These are phyloP conservation scores for Eristalis tenax DNA, from an alignment of 2,888 invertebrate genomes.

Conservation along the genomic window DNA sequence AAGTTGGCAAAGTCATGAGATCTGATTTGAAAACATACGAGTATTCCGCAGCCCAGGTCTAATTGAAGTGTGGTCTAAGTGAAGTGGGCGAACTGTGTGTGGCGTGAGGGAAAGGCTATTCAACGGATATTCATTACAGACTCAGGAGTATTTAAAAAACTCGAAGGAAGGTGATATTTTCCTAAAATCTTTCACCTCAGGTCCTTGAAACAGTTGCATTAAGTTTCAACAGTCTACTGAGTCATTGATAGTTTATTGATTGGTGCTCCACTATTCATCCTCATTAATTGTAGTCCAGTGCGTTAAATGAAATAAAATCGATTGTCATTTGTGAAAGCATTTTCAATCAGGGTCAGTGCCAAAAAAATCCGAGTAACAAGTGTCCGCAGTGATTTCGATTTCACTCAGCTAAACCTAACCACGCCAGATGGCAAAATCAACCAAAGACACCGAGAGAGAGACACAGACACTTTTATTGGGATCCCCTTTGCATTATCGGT, in stretches of 20 bases:
- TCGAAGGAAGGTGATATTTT: too few species aligned
- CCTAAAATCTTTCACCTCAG: not conserved
- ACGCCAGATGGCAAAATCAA: not conserved
- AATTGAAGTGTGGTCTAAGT: not conserved
- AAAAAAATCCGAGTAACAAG: slow-evolving; percentile 51
- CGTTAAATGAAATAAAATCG: slow-evolving; percentile 21
- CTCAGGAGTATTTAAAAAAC: slow-evolving; percentile 66
- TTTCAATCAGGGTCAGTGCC: slow-evolving; percentile 6
- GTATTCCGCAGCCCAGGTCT: not conserved
- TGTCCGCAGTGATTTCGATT: not conserved
- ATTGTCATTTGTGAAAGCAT: slow-evolving; percentile 8
- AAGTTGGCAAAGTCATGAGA: not conserved
- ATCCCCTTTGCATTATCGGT: slow-evolving; percentile 4
- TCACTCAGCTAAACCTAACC: not conserved
- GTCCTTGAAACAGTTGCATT: not conserved
- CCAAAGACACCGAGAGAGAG: not conserved
- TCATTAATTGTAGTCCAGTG: not conserved
- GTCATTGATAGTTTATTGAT: slow-evolving; percentile 24
- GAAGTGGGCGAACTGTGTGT: not conserved
- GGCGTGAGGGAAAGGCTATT: not conserved
- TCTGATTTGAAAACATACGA: not conserved
- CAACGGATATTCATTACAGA: slow-evolving; percentile 66
- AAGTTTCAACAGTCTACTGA: not conserved
- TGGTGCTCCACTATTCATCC: slow-evolving; percentile 1
- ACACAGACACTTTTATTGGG: not conserved